phyloP scores from a whole-genome alignment of 2,113 vertebrate species.

The Forbesichthys papilliferus region DNA sequence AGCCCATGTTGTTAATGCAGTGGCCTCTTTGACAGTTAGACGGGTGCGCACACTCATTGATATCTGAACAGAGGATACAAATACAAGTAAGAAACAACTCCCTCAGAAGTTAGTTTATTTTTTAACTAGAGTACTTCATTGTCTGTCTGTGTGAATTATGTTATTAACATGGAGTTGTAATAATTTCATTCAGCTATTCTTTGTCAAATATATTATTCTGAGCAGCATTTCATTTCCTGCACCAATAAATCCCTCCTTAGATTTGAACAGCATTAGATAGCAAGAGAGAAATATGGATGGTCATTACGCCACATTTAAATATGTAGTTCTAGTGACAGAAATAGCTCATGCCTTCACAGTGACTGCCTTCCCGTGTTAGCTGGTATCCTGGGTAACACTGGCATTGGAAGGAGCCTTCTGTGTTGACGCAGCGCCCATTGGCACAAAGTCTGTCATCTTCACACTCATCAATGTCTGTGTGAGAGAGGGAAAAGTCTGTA shows the following conservation, averaged over 20 bases:
- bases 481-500: slow-evolving; percentile 2
- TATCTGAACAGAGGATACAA: slow-evolving; percentile 72
- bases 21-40: slow-evolving; percentile 84
- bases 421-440: slow-evolving; percentile 84
- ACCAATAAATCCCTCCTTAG: neutral
- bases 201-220: too few species aligned
- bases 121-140: too few species aligned
- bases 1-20: slow-evolving; percentile 87
- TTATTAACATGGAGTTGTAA: too few species aligned
- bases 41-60: slow-evolving; percentile 85
- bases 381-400: slow-evolving; percentile 84
- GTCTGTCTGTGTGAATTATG: too few species aligned
- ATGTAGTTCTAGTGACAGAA: neutral
- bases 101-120: too few species aligned
- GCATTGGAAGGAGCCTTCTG: slow-evolving; percentile 85
- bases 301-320: neutral
- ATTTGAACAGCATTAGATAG: neutral
- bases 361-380: slow-evolving; percentile 74
- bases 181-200: too few species aligned
- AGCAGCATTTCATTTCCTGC: too few species aligned
- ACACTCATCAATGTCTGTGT: slow-evolving; percentile 85
- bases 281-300: neutral
- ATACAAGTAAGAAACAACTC: too few species aligned
- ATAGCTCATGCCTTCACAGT: slow-evolving; percentile 74
- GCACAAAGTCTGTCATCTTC: slow-evolving; percentile 78